A percentile compares a stretch with the other conserved stretches of the same genome.
phyloP scores from a whole-genome alignment of 2,797 vertebrate genomes.

The Labeo calbasu region DNA sequence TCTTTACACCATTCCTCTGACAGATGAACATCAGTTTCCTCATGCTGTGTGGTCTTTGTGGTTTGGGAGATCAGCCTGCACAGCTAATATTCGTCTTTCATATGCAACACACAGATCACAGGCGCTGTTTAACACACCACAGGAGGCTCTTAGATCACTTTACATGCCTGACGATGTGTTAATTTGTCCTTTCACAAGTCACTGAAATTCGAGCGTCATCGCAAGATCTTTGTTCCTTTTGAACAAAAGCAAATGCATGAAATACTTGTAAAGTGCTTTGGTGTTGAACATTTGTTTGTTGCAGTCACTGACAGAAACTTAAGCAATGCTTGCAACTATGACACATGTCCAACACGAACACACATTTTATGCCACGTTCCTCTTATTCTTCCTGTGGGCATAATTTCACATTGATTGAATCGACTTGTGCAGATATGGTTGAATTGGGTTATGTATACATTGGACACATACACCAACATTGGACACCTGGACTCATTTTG shows the following conservation, averaged over 20 bases:
- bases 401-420: neutral
- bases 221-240: neutral
- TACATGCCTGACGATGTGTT: constrained; percentile 26
- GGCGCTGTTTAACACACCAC: neutral
- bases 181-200: constrained; percentile 2
- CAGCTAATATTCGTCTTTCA: constrained; percentile 20
- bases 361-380: neutral
- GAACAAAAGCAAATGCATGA: neutral
- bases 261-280: neutral
- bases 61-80: constrained; percentile 36
- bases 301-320: neutral
- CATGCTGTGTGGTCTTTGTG: constrained; percentile 59
- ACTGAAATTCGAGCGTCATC: neutral
- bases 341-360: neutral
- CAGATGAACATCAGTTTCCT: constrained; percentile 42
- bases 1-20: constrained; percentile 11
- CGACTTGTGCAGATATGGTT: neutral
- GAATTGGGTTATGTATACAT: neutral
- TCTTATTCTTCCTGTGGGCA: neutral
- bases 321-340: neutral
- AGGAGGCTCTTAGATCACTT: constrained; percentile 8
- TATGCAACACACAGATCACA: neutral
- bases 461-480: constrained; percentile 15
- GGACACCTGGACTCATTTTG: constrained; percentile 36
- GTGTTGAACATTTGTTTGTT: neutral